These are phyloP conservation scores for Loxodonta africana DNA, from an alignment of 2,113 vertebrate species.

Conservation along the genomic window DNA sequence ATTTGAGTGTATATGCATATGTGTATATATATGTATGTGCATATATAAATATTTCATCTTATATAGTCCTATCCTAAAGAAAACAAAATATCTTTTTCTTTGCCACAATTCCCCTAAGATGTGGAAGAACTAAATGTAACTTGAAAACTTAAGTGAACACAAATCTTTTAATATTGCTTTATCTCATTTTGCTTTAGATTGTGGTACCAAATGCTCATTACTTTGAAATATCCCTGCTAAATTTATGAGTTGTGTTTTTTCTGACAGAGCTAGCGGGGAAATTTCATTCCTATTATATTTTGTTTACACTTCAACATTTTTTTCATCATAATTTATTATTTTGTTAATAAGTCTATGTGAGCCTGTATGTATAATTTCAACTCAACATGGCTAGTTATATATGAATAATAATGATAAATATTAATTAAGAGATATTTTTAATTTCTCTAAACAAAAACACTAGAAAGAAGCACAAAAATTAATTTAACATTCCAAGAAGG, in stretches of 20 bases:
- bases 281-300: neutral
- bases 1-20: neutral
- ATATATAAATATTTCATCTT: neutral
- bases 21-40: neutral
- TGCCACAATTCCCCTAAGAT: neutral
- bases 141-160: neutral
- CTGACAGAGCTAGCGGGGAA: neutral
- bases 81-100: slow-evolving; percentile 7
- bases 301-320: slow-evolving; percentile 38
- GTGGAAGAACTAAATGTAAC: slow-evolving; percentile 27
- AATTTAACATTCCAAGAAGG: neutral
- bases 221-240: neutral
- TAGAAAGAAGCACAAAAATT: neutral
- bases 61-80: slow-evolving; percentile 12
- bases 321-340: slow-evolving; percentile 45
- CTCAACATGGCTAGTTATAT: neutral
- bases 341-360: neutral
- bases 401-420: neutral
- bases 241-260: slow-evolving; percentile 44
- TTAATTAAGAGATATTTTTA: slow-evolving; percentile 12
- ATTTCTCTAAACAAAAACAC: neutral
- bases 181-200: neutral
- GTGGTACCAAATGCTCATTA: neutral
- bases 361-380: slow-evolving; percentile 2
- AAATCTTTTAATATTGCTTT: slow-evolving; percentile 31